Evolutionary conservation across 30 jellyfish, hydroid and myxozoan species (phyloP).

Genomic region (Rhopilema esculentum): DNA sequence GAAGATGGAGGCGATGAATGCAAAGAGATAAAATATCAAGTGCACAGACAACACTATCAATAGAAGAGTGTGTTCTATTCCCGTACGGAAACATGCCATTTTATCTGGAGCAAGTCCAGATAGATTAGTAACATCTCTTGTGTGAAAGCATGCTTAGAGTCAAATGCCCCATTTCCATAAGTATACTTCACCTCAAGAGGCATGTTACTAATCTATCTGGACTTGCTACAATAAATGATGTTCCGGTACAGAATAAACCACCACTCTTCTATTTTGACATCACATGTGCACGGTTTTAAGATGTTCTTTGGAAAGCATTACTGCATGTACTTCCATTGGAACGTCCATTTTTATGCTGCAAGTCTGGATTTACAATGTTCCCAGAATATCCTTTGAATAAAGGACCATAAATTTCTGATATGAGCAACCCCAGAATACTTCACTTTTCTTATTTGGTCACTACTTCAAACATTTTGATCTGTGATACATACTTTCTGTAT

Average conservation of each 20-base stretch:
- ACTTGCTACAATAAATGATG: conserved; percentile 29
- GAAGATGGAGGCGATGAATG: conserved; percentile 19
- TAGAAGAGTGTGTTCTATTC: conserved; percentile 34
- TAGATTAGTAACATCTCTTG: too few relatives aligned
- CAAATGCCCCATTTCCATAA: conserved; percentile 55
- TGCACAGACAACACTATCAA: conserved; percentile 13
- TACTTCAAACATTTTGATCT: conserved; percentile 34
- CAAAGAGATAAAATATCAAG: conserved; percentile 28
- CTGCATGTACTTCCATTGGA: conserved; percentile 62
- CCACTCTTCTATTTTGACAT: conserved; percentile 32
- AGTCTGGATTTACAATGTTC: conserved; percentile 28
- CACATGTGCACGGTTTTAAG: conserved; percentile 13
- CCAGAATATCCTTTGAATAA: neutral
- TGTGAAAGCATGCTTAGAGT: too few relatives aligned
- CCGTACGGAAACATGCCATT: conserved; percentile 17
- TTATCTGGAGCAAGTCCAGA: conserved; percentile 59
- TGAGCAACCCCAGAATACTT: too few relatives aligned
- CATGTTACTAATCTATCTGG: too few relatives aligned
- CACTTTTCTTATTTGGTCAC: neutral
- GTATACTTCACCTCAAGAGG: too few relatives aligned
- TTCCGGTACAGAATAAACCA: conserved; percentile 28
- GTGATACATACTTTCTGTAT: conserved; percentile 43
- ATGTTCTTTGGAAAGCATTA: neutral
- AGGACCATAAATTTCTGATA: too few relatives aligned
- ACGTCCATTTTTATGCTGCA: conserved; percentile 69